A percentile compares a stretch with the other conserved stretches of the same genome.
Evolutionary conservation across 2,888 invertebrate species (phyloP).

Genomic region (Stenurella melanura): DNA sequence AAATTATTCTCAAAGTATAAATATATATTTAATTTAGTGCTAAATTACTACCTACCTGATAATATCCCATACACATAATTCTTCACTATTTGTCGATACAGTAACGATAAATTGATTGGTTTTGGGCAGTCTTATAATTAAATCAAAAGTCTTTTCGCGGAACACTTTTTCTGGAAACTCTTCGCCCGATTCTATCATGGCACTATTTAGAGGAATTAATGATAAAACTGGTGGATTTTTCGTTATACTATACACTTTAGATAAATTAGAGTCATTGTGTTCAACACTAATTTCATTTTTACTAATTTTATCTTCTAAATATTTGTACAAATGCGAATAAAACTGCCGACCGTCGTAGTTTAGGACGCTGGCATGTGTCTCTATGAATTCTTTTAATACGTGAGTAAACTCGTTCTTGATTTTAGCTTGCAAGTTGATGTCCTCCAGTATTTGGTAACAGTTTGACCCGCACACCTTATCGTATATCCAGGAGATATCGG

Average conservation of each 20-base stretch:
- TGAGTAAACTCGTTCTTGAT: constrained; percentile 73
- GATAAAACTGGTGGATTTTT: constrained; percentile 78
- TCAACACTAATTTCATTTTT: constrained; percentile 64
- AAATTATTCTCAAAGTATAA: no score
- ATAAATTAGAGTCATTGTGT: constrained; percentile 59
- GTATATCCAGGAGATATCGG: constrained; percentile 85
- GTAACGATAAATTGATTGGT: constrained; percentile 85
- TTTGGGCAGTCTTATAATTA: constrained; percentile 79
- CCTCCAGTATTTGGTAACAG: constrained; percentile 85
- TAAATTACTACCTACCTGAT: constrained; percentile 71
- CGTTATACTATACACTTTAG: constrained; percentile 74
- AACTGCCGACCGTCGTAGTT: constrained; percentile 90
- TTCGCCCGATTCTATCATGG: constrained; percentile 41
- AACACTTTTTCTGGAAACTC: constrained; percentile 51
- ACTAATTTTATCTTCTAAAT: constrained; percentile 71
- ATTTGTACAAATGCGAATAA: constrained; percentile 81
- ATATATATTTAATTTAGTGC: no score
- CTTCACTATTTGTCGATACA: constrained; percentile 83
- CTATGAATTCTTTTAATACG: constrained; percentile 81
- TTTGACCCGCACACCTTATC: constrained; percentile 87
- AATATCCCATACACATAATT: constrained; percentile 89
- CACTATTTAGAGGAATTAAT: constrained; percentile 76
- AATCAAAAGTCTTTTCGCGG: constrained; percentile 75
- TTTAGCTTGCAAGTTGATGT: constrained; percentile 78
- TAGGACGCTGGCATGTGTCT: constrained; percentile 82